A percentile compares a stretch with the other conserved stretches of the same genome.
Conservation (phyloP, 2,113 vertebrate genomes). For the Smithornis capensis region DNA sequence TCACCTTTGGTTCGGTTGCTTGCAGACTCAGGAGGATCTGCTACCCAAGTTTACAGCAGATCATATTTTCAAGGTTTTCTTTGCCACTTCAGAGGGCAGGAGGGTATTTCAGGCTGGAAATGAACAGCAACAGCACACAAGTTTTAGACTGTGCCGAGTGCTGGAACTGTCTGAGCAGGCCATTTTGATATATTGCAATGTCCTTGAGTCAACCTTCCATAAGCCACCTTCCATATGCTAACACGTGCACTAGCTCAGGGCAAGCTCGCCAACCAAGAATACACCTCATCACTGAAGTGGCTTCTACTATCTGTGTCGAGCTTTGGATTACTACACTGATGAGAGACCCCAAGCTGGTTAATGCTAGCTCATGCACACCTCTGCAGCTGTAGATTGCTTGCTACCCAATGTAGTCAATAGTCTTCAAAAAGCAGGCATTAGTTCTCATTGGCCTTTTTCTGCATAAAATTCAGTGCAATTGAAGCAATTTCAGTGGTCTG, state of each 20-base stretch:
- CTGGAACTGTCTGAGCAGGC: background rate
- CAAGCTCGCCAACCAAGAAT: background rate
- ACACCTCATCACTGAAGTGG: background rate
- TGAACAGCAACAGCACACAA: background rate
- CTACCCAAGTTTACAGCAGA: background rate
- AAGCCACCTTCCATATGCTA: background rate
- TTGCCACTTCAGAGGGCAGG: background rate
- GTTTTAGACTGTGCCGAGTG: background rate
- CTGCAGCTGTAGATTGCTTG: rapidly evolving
- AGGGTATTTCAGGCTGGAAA: background rate
- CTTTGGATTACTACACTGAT: background rate
- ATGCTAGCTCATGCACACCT: background rate
- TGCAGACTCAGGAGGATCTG: background rate
- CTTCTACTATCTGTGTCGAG: background rate
- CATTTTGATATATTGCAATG: background rate
- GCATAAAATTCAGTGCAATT: background rate
- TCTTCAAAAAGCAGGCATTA: background rate
- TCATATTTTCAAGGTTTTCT: background rate
- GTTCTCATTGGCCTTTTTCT: background rate
- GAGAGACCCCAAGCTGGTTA: background rate
- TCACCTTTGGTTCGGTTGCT: background rate
- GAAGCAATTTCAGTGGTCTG: background rate
- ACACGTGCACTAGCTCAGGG: background rate
- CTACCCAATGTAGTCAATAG: background rate
- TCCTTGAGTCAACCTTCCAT: background rate